These are phyloP conservation scores for Edolisoma coerulescens DNA, from an alignment of 2,113 vertebrate species.

Conservation along the genomic window DNA sequence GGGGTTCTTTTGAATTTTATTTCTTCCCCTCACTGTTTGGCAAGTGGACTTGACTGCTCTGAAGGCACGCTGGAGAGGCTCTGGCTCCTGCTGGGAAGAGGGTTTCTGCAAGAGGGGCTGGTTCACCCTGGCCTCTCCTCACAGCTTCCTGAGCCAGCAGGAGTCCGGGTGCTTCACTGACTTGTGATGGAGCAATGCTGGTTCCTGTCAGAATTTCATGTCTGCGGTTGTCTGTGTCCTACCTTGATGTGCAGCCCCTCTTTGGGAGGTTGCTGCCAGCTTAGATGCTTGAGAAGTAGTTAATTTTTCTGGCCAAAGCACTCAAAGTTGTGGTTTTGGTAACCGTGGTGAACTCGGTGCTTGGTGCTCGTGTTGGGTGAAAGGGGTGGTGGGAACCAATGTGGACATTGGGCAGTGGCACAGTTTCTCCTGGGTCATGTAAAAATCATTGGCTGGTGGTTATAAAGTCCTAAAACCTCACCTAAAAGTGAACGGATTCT, in stretches of 20 bases:
- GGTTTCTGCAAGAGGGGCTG: constrained; percentile 4
- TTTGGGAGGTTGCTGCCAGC: neutral
- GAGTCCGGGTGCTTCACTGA: neutral
- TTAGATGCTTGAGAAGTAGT: neutral
- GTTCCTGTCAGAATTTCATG: neutral
- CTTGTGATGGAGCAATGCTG: neutral
- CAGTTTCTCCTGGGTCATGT: fast-evolving
- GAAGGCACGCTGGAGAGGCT: neutral
- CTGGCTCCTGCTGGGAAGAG: constrained; percentile 34
- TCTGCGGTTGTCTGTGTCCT: neutral
- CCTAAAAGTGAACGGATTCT: fast-evolving
- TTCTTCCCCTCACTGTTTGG: neutral
- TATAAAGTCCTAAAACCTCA: neutral
- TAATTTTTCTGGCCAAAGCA: neutral
- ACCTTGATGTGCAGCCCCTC: neutral
- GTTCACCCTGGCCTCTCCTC: neutral
- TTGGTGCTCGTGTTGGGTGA: fast-evolving
- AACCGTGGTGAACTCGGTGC: fast-evolving
- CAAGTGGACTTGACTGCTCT: constrained; percentile 43
- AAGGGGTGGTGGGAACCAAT: neutral
- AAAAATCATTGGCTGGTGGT: neutral
- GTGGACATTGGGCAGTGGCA: neutral
- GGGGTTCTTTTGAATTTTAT: neutral
- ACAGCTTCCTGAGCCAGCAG: neutral
- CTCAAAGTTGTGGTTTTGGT: neutral